Percentiles rank a stretch among this genome's conserved stretches.
Evolutionary conservation across 2,797 vertebrate species (phyloP).

Genomic region (Prionace glauca): DNA sequence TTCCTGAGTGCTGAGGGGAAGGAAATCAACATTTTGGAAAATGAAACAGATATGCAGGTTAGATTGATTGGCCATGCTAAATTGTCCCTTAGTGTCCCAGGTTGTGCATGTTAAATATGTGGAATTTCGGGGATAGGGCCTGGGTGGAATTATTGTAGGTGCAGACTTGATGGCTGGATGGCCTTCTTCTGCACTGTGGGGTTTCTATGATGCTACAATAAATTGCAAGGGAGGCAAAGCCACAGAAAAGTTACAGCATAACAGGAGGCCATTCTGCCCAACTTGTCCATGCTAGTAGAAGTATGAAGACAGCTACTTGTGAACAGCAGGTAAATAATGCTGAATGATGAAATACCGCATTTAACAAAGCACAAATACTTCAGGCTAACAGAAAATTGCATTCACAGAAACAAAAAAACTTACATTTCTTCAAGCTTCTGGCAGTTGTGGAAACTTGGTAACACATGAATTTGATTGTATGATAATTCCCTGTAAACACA

Average conservation of each 20-base stretch:
- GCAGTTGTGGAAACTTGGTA: slow-evolving; percentile 83
- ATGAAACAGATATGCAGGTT: too few relatives aligned
- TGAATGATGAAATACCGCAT: not conserved
- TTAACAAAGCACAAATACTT: not conserved
- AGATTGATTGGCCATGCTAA: too few relatives aligned
- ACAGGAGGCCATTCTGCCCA: too few relatives aligned
- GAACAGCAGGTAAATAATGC: not conserved
- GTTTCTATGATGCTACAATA: too few relatives aligned
- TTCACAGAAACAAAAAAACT: slow-evolving; percentile 51
- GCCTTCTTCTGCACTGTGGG: too few relatives aligned
- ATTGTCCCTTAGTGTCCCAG: too few relatives aligned
- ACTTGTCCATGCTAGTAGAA: too few relatives aligned
- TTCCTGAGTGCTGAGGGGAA: not conserved
- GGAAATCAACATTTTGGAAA: not conserved
- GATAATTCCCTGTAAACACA: slow-evolving; percentile 73
- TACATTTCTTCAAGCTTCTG: slow-evolving; percentile 86
- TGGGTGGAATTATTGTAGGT: too few relatives aligned
- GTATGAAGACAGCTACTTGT: not conserved
- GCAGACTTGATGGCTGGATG: too few relatives aligned
- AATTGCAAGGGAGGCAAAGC: not conserved
- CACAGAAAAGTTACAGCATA: too few relatives aligned
- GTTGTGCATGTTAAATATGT: too few relatives aligned
- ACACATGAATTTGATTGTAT: slow-evolving; percentile 77
- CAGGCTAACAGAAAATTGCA: not conserved
- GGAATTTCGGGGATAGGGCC: too few relatives aligned